Evolutionary conservation across 2,888 invertebrate genomes (phyloP).

Genomic region (Galerucella nymphaeae): DNA sequence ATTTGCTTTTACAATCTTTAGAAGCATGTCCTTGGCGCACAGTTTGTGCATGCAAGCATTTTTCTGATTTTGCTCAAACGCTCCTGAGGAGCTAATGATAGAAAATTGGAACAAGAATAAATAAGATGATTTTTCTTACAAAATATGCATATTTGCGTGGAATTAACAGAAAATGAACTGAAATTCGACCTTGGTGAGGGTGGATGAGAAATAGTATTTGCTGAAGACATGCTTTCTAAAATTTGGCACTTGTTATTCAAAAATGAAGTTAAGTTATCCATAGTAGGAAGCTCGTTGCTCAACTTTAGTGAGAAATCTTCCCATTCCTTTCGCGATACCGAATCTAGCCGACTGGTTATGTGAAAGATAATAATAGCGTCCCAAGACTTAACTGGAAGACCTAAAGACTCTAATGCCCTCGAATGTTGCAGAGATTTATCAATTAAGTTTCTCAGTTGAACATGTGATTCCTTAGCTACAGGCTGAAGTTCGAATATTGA

Average conservation of each 20-base stretch:
- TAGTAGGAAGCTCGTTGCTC: background rate
- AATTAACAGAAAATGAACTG: background rate
- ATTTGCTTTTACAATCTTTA: too few relatives aligned
- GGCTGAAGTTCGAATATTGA: background rate
- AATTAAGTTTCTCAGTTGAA: background rate
- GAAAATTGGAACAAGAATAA: background rate
- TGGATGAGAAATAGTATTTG: background rate
- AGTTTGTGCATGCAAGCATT: too few relatives aligned
- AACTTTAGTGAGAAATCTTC: background rate
- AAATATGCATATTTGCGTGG: too few relatives aligned
- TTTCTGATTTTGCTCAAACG: too few relatives aligned
- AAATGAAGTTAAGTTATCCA: background rate
- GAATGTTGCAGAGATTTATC: too few relatives aligned
- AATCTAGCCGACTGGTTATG: too few relatives aligned
- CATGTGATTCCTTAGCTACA: background rate
- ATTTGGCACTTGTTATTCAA: background rate
- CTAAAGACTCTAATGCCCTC: too few relatives aligned
- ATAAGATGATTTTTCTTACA: background rate
- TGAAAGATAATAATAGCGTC: too few relatives aligned
- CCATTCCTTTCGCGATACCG: too few relatives aligned
- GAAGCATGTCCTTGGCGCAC: too few relatives aligned
- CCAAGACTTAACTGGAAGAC: too few relatives aligned
- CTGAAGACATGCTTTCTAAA: background rate
- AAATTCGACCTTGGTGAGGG: background rate
- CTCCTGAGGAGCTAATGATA: background rate